Conservation (phyloP, 2,888 invertebrate species). For the Hofmannophila pseudospretella region DNA sequence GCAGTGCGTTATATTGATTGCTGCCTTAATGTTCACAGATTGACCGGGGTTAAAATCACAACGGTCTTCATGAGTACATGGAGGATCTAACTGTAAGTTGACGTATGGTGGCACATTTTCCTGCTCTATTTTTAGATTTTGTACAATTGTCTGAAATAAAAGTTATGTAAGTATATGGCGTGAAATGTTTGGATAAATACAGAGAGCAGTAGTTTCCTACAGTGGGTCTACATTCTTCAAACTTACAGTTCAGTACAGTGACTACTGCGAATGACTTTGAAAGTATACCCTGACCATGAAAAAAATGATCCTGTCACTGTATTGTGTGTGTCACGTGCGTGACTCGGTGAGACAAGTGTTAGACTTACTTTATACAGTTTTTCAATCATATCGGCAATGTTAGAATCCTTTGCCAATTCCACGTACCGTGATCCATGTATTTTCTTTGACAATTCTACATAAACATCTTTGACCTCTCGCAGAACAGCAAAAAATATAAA, state of each 20-base stretch:
- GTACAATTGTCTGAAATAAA: slow-evolving; percentile 34
- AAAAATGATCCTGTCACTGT: too few species aligned
- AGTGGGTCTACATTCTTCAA: too few species aligned
- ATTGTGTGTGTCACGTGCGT: too few species aligned
- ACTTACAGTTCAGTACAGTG: too few species aligned
- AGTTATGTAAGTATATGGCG: too few species aligned
- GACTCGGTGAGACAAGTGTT: too few species aligned
- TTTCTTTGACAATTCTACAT: slow-evolving; percentile 73
- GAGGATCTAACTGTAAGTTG: slow-evolving; percentile 30
- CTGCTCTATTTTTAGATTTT: slow-evolving; percentile 21
- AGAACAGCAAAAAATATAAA: slow-evolving; percentile 88
- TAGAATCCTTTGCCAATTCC: slow-evolving; percentile 41
- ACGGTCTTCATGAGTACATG: slow-evolving; percentile 27
- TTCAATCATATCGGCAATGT: slow-evolving; percentile 83
- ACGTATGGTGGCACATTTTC: slow-evolving; percentile 25
- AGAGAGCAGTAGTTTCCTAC: too few species aligned
- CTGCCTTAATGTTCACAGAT: slow-evolving; percentile 28
- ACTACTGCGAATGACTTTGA: too few species aligned
- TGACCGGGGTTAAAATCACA: slow-evolving; percentile 31
- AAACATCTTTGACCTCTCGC: slow-evolving; percentile 44
- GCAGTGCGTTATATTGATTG: slow-evolving; percentile 34
- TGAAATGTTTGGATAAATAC: too few species aligned
- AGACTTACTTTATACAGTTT: slow-evolving; percentile 82
- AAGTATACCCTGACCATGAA: too few species aligned
- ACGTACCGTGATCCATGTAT: slow-evolving; percentile 84